A percentile compares a stretch with the other conserved stretches of the same genome.
These are phyloP conservation scores for Pseudochirops corinnae DNA, from an alignment of 2,797 vertebrate species.

Conservation along the genomic window DNA sequence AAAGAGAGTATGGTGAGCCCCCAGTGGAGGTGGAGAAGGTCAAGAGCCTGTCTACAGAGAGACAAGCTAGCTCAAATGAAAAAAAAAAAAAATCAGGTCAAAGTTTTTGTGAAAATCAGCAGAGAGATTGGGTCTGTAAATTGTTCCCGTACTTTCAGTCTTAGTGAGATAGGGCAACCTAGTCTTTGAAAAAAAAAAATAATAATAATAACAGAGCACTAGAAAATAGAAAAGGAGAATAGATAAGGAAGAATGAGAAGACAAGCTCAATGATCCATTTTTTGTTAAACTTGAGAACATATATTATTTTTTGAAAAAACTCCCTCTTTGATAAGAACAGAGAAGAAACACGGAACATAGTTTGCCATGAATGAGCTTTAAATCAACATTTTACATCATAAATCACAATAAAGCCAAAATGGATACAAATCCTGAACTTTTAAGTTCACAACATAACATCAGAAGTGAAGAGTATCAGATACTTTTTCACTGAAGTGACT, in stretches of 20 bases:
- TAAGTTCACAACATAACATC: background rate
- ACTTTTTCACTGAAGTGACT: background rate
- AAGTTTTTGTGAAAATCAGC: background rate
- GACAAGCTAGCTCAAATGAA: background rate
- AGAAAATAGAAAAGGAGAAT: background rate
- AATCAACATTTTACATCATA: background rate
- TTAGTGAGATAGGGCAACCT: background rate
- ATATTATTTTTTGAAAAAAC: background rate
- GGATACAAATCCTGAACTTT: background rate
- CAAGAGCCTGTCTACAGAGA: background rate
- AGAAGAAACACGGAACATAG: background rate
- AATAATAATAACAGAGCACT: background rate
- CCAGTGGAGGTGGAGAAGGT: background rate
- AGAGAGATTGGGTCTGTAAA: background rate
- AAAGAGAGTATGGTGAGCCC: background rate
- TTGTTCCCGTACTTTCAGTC: background rate
- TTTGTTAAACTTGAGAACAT: background rate
- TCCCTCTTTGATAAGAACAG: background rate
- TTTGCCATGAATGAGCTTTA: background rate
- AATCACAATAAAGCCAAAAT: background rate
- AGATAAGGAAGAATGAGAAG: background rate
- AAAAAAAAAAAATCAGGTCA: background rate
- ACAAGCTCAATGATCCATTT: background rate
- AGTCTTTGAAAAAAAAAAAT: background rate
- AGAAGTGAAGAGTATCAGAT: background rate